These are phyloP conservation scores for Noctilio leporinus DNA, from an alignment of 2,113 vertebrate genomes.

Conservation along the genomic window DNA sequence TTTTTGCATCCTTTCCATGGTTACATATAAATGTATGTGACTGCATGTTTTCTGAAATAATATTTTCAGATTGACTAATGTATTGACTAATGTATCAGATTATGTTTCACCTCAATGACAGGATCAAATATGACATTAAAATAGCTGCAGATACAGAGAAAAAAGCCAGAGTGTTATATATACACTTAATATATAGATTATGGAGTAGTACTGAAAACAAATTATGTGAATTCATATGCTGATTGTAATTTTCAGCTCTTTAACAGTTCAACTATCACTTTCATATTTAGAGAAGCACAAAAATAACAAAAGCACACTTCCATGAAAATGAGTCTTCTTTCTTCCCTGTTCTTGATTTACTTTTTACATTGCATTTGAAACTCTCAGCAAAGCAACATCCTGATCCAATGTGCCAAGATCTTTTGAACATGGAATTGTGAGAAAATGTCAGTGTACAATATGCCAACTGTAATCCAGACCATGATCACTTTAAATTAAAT, in stretches of 20 bases:
- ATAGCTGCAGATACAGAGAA: not conserved
- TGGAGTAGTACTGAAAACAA: slow-evolving; percentile 10
- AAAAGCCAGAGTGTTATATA: not conserved
- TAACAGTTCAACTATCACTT: slow-evolving; percentile 56
- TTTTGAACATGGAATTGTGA: not conserved
- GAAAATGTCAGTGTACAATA: not conserved
- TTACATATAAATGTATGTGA: not conserved
- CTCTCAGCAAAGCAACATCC: not conserved
- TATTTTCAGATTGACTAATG: not conserved
- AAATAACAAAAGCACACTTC: slow-evolving; percentile 51
- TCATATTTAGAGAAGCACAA: slow-evolving; percentile 47
- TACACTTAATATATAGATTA: slow-evolving; percentile 36
- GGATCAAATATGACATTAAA: not conserved
- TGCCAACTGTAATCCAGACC: not conserved
- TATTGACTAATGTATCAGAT: not conserved
- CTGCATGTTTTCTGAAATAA: not conserved
- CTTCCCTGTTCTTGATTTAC: not conserved
- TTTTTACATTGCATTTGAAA: slow-evolving; percentile 37
- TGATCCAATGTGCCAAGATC: not conserved
- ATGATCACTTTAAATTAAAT: not conserved
- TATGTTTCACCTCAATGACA: not conserved
- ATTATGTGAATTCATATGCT: slow-evolving; percentile 48
- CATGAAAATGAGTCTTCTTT: slow-evolving; percentile 23
- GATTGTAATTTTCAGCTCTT: slow-evolving; percentile 63
- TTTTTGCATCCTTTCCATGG: not conserved